Percentiles rank a stretch among this genome's conserved stretches.
Conservation (phyloP, 2,113 vertebrate species). For the Trochalopteron elliotii region DNA sequence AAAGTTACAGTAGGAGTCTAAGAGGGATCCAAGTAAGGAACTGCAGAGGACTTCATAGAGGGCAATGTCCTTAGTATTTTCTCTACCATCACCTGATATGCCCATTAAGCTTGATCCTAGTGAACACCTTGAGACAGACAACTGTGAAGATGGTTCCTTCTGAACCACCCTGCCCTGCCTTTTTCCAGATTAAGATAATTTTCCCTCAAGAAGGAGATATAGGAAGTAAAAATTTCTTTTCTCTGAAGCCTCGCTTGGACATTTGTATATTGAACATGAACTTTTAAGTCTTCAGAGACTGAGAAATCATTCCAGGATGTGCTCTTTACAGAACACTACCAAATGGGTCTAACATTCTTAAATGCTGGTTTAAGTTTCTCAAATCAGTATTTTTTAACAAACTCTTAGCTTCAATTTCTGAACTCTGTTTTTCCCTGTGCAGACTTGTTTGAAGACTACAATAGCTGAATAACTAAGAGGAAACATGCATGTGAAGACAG, state of each 20-base stretch:
- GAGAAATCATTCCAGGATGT: background rate
- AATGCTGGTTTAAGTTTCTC: background rate
- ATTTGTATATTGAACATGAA: background rate
- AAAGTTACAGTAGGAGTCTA: background rate
- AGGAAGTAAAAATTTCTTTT: background rate
- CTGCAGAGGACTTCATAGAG: background rate
- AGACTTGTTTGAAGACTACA: constrained; percentile 3
- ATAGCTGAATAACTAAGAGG: background rate
- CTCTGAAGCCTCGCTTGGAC: background rate
- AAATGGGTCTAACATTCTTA: background rate
- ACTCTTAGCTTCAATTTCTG: background rate
- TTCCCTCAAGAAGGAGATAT: background rate
- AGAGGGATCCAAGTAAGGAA: background rate
- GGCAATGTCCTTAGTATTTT: background rate
- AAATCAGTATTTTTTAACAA: background rate
- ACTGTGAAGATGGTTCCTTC: background rate
- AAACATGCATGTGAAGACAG: background rate
- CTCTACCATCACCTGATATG: background rate
- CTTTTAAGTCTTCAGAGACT: background rate
- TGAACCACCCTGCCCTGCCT: background rate
- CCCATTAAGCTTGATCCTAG: background rate
- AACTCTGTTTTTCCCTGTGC: background rate
- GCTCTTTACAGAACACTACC: background rate
- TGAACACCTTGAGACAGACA: background rate
- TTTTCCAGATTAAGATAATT: background rate